Evolutionary conservation across 1,140 invertebrate species (phyloP).

Genomic region (Anagrus nilaparvatae): DNA sequence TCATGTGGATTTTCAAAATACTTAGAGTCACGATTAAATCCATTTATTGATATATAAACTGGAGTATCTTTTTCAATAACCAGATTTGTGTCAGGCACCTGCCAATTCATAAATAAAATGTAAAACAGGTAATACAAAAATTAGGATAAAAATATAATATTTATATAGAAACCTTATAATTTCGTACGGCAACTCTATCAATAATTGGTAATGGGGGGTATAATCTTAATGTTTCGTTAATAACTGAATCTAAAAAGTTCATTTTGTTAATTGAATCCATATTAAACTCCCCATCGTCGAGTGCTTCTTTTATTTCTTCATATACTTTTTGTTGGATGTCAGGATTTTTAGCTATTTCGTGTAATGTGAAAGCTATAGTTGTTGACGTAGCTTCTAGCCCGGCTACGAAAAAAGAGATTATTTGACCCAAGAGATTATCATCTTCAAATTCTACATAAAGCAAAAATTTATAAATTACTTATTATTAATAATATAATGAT

Average conservation of each 20-base stretch:
- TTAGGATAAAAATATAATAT: background rate
- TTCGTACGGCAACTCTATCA: constrained; percentile 36
- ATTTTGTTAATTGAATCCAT: constrained; percentile 24
- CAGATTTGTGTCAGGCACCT: constrained; percentile 34
- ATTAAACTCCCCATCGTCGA: constrained; percentile 18
- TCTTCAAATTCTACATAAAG: constrained; percentile 24
- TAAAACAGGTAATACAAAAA: background rate
- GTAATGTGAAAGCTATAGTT: constrained; percentile 37
- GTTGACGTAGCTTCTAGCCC: constrained; percentile 47
- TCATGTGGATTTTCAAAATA: constrained; percentile 24
- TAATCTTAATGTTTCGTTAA: constrained; percentile 40
- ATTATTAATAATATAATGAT: constrained; percentile 1
- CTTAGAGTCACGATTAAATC: constrained; percentile 34
- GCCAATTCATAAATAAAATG: constrained; percentile 8
- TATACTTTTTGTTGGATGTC: constrained; percentile 36
- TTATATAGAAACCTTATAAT: constrained; percentile 24
- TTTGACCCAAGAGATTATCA: constrained; percentile 28
- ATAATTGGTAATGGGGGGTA: constrained; percentile 48
- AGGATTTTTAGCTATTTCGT: constrained; percentile 33
- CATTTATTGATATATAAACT: constrained; percentile 28
- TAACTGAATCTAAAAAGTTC: constrained; percentile 22
- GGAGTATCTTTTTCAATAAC: constrained; percentile 32
- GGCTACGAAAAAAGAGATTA: constrained; percentile 37
- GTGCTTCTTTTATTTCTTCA: constrained; percentile 46
- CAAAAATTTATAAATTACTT: constrained; percentile 7